A percentile compares a stretch with the other conserved stretches of the same genome.
phyloP scores from a whole-genome alignment of 2,888 invertebrate species.

The Drosophila algonquin region DNA sequence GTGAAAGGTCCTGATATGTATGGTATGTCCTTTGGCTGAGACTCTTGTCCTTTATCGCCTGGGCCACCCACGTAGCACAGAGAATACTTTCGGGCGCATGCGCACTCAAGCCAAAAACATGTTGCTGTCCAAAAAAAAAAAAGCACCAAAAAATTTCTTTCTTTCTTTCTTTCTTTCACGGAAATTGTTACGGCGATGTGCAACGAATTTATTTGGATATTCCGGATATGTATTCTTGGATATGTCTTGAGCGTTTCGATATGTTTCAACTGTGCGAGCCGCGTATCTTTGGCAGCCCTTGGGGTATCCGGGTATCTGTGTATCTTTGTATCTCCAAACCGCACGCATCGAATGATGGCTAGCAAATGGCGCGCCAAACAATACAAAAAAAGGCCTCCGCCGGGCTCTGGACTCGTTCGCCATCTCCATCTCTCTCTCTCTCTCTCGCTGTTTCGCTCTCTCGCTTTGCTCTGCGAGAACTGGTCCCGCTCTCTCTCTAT shows the following conservation, averaged over 20 bases:
- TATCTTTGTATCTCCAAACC: conserved; percentile 54
- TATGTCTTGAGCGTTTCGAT: conserved; percentile 15
- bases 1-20: conserved; percentile 26
- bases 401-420: conserved; percentile 60
- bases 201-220: background rate
- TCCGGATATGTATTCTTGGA: conserved; percentile 8
- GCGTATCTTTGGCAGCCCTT: conserved; percentile 32
- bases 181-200: no score
- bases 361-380: conserved; percentile 79
- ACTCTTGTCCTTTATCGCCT: conserved; percentile 62
- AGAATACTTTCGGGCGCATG: conserved; percentile 66
- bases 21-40: conserved; percentile 65
- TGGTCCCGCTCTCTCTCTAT: conserved; percentile 48
- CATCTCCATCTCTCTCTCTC: conserved; percentile 27
- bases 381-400: conserved; percentile 59
- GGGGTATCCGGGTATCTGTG: background rate
- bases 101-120: conserved; percentile 60
- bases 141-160: background rate
- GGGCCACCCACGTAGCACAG: conserved; percentile 66
- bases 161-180: background rate
- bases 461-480: conserved; percentile 39
- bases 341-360: conserved; percentile 67
- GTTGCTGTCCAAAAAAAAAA: conserved; percentile 56
- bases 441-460: conserved; percentile 17
- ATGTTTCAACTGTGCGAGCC: conserved; percentile 22